phyloP scores from a whole-genome alignment of 2,797 vertebrate species.

The Poliocrania exsul region DNA sequence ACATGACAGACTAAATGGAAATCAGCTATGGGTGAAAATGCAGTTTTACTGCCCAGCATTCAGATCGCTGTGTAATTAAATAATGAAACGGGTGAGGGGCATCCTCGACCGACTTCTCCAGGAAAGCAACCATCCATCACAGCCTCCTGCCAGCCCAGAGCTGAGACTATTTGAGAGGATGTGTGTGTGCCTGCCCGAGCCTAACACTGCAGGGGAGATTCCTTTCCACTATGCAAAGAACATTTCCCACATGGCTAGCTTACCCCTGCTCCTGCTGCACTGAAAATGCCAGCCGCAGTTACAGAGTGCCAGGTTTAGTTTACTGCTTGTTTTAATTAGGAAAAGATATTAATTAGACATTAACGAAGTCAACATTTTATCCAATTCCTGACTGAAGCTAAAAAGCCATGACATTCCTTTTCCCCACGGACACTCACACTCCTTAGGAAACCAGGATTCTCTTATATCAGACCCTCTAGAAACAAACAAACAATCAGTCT shows the following conservation, averaged over 20 bases:
- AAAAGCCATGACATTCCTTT: background rate
- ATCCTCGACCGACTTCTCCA: background rate
- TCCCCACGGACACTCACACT: accelerated
- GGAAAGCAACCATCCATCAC: slow-evolving; percentile 59
- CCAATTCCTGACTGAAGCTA: background rate
- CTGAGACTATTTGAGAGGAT: background rate
- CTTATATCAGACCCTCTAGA: background rate
- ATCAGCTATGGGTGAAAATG: slow-evolving; percentile 74
- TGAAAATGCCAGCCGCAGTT: background rate
- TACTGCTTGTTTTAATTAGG: background rate
- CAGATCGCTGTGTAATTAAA: slow-evolving; percentile 59
- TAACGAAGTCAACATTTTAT: background rate
- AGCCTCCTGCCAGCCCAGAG: background rate
- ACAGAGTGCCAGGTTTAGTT: background rate
- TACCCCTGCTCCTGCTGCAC: background rate
- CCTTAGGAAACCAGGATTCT: background rate
- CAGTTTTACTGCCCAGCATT: slow-evolving; percentile 64
- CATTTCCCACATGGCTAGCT: background rate
- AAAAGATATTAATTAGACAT: background rate
- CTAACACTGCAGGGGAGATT: background rate
- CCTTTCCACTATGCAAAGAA: background rate
- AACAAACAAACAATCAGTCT: background rate
- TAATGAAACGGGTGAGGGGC: slow-evolving; percentile 38
- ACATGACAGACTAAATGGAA: slow-evolving; percentile 84
- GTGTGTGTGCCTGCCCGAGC: background rate